Conservation (phyloP, 2,888 invertebrate genomes). For the Tridacna crocea region DNA sequence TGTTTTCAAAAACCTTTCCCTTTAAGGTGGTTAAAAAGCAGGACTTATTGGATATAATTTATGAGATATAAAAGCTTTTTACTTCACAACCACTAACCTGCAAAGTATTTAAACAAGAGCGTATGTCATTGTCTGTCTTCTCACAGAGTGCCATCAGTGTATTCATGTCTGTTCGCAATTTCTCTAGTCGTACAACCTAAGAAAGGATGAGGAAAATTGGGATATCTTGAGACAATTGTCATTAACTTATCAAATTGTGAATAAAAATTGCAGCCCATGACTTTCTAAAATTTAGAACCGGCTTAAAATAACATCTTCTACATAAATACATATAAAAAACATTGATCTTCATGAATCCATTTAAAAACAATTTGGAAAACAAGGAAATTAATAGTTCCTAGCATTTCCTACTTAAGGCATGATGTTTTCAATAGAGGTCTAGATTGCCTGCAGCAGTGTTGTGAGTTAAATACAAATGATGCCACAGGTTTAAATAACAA, state of each 20-base stretch:
- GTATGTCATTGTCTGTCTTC: constrained; percentile 94
- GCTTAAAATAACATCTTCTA: too few relatives aligned
- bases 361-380: not conserved
- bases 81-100: constrained; percentile 85
- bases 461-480: not conserved
- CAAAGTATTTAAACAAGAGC: constrained; percentile 95
- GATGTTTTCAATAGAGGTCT: not conserved
- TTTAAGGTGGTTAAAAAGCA: not conserved
- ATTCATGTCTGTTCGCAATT: constrained; percentile 89
- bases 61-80: not conserved
- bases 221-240: too few relatives aligned
- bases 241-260: too few relatives aligned
- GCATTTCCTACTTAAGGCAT: not conserved
- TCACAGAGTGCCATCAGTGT: constrained; percentile 91
- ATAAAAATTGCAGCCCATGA: not conserved
- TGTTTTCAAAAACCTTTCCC: not conserved
- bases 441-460: not conserved
- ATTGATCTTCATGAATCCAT: too few relatives aligned
- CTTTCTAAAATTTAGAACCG: not conserved
- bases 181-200: constrained; percentile 86
- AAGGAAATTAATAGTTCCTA: not conserved
- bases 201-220: too few relatives aligned
- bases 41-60: not conserved
- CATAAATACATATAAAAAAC: too few relatives aligned
- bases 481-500: not conserved